Percentiles rank a stretch among this genome's conserved stretches.
Evolutionary conservation across 2,888 invertebrate genomes (phyloP).

Genomic region (Galerucella pusilla): DNA sequence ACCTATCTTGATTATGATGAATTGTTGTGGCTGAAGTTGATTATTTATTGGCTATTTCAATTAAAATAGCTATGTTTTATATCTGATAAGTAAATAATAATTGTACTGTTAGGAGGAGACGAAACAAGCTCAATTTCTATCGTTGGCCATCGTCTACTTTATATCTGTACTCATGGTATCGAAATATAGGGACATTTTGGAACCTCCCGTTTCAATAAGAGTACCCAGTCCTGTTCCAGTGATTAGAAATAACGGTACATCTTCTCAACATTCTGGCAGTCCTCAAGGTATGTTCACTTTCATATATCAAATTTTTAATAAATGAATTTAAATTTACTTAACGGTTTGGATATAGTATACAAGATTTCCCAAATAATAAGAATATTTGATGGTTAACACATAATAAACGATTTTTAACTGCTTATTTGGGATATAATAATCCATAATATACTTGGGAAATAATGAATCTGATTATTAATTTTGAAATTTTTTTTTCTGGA

Average conservation of each 20-base stretch:
- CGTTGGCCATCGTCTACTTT: conserved; percentile 98
- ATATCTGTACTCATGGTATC: conserved; percentile 99
- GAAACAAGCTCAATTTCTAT: conserved; percentile 99
- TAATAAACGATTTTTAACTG: too few species aligned
- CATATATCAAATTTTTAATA: background rate
- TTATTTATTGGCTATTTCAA: too few species aligned
- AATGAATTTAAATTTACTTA: background rate
- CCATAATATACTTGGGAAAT: too few species aligned
- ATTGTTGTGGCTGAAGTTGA: background rate
- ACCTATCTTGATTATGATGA: background rate
- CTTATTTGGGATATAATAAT: too few species aligned
- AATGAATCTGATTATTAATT: too few species aligned
- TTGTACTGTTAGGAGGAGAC: conserved; percentile 88
- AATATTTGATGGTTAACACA: too few species aligned
- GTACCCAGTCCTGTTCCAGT: conserved; percentile 73
- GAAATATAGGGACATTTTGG: conserved; percentile 98
- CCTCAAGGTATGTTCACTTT: conserved; percentile 67
- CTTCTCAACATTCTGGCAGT: conserved; percentile 68
- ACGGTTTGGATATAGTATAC: background rate
- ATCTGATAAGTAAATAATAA: too few species aligned
- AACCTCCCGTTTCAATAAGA: conserved; percentile 84
- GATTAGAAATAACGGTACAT: conserved; percentile 68
- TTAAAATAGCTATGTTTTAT: too few species aligned
- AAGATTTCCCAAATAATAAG: too few species aligned
- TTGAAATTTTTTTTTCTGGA: too few species aligned